Evolutionary conservation across 1,140 invertebrate genomes (phyloP).

Genomic region (Dendrolimus kikuchii): DNA sequence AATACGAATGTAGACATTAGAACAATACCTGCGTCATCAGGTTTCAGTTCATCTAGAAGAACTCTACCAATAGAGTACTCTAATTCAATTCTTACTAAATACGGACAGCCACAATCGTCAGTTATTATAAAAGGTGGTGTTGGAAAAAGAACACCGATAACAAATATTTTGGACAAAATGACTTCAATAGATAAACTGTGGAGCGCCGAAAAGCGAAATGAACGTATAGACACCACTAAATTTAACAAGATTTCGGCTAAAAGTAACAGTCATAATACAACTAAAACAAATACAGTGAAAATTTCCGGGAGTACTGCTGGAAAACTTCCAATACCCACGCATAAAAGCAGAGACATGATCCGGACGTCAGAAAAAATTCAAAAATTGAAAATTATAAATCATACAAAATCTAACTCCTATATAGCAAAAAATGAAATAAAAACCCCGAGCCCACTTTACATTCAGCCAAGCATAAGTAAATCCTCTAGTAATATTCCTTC

Average conservation of each 20-base stretch:
- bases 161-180: slow-evolving; percentile 65
- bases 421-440: slow-evolving; percentile 24
- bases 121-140: slow-evolving; percentile 63
- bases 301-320: slow-evolving; percentile 6
- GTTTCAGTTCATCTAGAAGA: slow-evolving; percentile 61
- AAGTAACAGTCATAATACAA: slow-evolving; percentile 6
- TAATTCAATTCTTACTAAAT: slow-evolving; percentile 34
- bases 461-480: slow-evolving; percentile 40
- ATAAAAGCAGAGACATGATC: slow-evolving; percentile 61
- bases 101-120: slow-evolving; percentile 27
- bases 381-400: slow-evolving; percentile 43
- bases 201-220: slow-evolving; percentile 63
- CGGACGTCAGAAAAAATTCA: slow-evolving; percentile 60
- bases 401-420: slow-evolving; percentile 41
- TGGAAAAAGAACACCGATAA: slow-evolving; percentile 64
- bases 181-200: slow-evolving; percentile 66
- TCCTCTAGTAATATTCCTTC: slow-evolving; percentile 42
- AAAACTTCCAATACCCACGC: slow-evolving; percentile 25
- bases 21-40: slow-evolving; percentile 7
- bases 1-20: slow-evolving; percentile 45
- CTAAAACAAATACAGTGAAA: slow-evolving; percentile 18
- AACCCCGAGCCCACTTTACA: slow-evolving; percentile 33
- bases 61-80: slow-evolving; percentile 63
- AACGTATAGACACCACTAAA: slow-evolving; percentile 50
- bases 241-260: slow-evolving; percentile 32